Evolutionary conservation across 2,888 invertebrate species (phyloP).

Genomic region (Apotomis betuletana): DNA sequence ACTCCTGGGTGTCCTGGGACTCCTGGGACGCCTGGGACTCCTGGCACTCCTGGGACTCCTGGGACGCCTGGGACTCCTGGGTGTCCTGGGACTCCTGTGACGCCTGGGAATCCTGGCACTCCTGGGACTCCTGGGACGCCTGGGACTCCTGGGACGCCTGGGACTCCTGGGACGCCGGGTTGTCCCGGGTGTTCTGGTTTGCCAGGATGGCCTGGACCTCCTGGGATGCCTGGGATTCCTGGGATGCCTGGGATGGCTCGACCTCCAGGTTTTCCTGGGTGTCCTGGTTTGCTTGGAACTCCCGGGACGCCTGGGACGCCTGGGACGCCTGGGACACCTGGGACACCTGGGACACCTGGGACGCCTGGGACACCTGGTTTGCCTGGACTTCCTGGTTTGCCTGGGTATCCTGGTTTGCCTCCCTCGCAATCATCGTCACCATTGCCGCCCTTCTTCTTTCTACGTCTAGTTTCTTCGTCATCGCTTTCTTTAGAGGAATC

Average conservation of each 20-base stretch:
- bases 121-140: not conserved
- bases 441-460: too few species aligned
- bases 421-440: too few species aligned
- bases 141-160: not conserved
- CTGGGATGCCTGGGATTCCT: not conserved
- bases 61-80: not conserved
- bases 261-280: not conserved
- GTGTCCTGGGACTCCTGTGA: not conserved
- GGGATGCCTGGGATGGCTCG: not conserved
- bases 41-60: not conserved
- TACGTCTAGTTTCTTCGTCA: too few species aligned
- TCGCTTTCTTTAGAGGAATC: too few species aligned
- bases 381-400: not conserved
- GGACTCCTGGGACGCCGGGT: not conserved
- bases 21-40: not conserved
- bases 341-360: not conserved
- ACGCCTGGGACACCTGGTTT: not conserved
- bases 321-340: not conserved
- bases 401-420: not conserved
- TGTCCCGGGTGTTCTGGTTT: not conserved
- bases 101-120: not conserved
- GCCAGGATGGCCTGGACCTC: not conserved
- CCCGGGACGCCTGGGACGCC: not conserved
- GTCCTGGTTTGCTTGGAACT: not conserved
- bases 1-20: not conserved